Evolutionary conservation across 2,888 invertebrate genomes (phyloP), one percentile per base, ranked within the genome.

Genomic region (Criorhina ranunculi): DNA sequence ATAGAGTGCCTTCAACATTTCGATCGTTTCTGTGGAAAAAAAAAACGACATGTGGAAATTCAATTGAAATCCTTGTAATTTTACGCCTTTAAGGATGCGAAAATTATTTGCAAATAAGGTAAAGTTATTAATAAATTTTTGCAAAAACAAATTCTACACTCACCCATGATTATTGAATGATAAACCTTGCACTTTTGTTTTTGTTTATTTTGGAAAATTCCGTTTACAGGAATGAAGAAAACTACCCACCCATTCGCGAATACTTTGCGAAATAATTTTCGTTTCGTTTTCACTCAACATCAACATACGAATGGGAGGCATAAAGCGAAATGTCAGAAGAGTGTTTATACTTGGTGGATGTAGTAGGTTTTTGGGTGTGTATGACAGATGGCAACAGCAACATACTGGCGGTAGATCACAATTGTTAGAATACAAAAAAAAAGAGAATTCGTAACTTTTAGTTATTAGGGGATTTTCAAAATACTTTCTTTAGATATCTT

Each of bases 1-100:
- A 89, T 96, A 97, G 70, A 96, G 92, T 66, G 96, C 96, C 91
- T 95, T 95, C 40, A 97, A 94, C 96, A 97, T 96, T 91, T 96
- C 96, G 92, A 94, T 93, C 90, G 94, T 94, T 89, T 94, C 96
- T 95, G 91, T 77, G 92, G 92, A 66, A 46, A 55, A 78, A 78
- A 78, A 49, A 51, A 79, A 60, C 31, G 33, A 62, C 59, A n/a
- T 51, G 35, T 49, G 24, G n/a, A n/a, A 49, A 49, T 59, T 72
- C 24, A 17, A 3, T 40, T 19, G 31, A 80, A 33, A 24, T 67
- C 31, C 53, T 60, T 62, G 11, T 33, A 79, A 44, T 11, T 66
- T 19, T 19, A 29, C 37, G 44, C 40, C 44, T 24, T 44, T 35
- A 1, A 37, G 1, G 1, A 5, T 19, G 24, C 24, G 4, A 33